phyloP scores from a whole-genome alignment of 23 tunicate species.

The Oikopleura vanhoeffeni region DNA sequence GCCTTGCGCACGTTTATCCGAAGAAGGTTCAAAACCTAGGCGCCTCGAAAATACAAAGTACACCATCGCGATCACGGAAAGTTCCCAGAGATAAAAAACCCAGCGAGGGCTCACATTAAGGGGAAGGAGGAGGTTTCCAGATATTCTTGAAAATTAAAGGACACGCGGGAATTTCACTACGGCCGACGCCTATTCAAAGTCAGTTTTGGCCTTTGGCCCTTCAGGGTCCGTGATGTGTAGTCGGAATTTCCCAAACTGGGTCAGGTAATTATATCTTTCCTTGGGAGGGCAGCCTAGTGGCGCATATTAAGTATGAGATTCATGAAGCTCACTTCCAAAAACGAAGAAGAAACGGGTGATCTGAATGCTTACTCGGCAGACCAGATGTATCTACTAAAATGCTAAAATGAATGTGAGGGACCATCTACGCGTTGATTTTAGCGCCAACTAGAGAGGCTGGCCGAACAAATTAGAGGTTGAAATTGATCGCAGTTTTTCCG shows the following conservation, averaged over 20 bases:
- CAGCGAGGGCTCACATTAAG: too few relatives aligned
- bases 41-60: neutral
- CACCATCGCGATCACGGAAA: neutral
- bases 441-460: constrained; percentile 91
- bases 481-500: constrained; percentile 27
- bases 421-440: constrained; percentile 46
- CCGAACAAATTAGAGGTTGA: constrained; percentile 65
- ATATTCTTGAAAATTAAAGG: neutral
- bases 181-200: constrained; percentile 9
- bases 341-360: neutral
- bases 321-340: neutral
- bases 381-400: neutral
- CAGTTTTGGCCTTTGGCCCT: constrained; percentile 81
- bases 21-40: neutral
- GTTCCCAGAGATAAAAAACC: neutral
- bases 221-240: constrained; percentile 48
- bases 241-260: constrained; percentile 96
- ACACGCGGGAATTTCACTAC: neutral
- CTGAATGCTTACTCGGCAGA: neutral
- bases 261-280: constrained; percentile 91
- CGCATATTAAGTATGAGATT: constrained; percentile 25
- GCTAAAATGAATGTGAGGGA: constrained; percentile 18
- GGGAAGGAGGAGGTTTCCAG: neutral
- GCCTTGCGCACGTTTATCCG: neutral
- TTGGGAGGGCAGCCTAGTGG: constrained; percentile 41